A percentile compares a stretch with the other conserved stretches of the same genome.
These are phyloP conservation scores for Alethe castanea DNA, from an alignment of 2,113 vertebrate species.

Conservation along the genomic window DNA sequence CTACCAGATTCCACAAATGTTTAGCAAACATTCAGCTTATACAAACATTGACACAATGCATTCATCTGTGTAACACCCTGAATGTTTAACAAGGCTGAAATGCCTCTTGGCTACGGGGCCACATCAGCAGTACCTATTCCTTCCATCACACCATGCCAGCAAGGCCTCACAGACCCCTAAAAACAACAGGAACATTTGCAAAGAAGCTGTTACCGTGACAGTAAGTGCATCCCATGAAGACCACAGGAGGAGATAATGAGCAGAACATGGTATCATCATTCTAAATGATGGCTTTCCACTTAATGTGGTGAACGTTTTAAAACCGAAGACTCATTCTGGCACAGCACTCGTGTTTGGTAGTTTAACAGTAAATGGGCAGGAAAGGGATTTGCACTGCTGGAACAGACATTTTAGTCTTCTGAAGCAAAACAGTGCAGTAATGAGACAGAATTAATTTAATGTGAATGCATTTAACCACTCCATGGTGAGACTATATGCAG, in stretches of 20 bases:
- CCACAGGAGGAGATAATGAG: not conserved
- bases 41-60: not conserved
- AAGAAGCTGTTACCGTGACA: not conserved
- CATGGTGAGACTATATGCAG: not conserved
- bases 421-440: not conserved
- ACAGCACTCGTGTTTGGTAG: not conserved
- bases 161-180: not conserved
- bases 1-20: not conserved
- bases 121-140: not conserved
- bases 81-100: not conserved
- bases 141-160: not conserved
- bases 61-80: not conserved
- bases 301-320: rapidly evolving
- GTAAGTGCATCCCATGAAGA: not conserved
- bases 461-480: not conserved
- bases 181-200: not conserved
- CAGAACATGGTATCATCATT: not conserved
- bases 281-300: not conserved
- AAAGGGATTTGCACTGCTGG: not conserved
- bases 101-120: not conserved
- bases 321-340: not conserved
- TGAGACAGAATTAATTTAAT: not conserved
- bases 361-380: not conserved
- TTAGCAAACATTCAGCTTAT: not conserved
- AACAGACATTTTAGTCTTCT: not conserved